These are phyloP conservation scores for Pogona vitticeps DNA, from an alignment of 2,113 vertebrate species.

Conservation along the genomic window DNA sequence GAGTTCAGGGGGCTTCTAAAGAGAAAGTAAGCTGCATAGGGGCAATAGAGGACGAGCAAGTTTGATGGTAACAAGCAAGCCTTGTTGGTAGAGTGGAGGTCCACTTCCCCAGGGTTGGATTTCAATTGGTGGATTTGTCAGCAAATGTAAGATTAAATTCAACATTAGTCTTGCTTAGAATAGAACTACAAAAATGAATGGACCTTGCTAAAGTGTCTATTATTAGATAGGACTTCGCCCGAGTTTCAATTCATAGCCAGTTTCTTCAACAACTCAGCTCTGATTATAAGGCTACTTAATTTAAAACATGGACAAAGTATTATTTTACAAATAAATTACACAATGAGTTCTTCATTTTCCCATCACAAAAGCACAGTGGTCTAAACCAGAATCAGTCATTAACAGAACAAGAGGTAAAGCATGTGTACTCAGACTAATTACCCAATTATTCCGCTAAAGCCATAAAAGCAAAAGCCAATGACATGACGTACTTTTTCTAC, in stretches of 20 bases:
- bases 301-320: constrained; percentile 66
- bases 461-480: constrained; percentile 56
- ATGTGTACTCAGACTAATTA: constrained; percentile 65
- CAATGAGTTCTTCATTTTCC: constrained; percentile 63
- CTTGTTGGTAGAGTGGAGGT: not conserved
- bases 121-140: constrained; percentile 16
- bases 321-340: constrained; percentile 64
- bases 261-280: constrained; percentile 66
- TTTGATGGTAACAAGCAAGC: too few species aligned
- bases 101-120: not conserved
- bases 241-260: constrained; percentile 65
- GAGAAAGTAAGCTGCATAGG: too few species aligned
- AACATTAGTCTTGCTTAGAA: not conserved
- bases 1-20: not conserved
- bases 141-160: not conserved
- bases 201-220: not conserved
- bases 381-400: constrained; percentile 56
- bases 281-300: constrained; percentile 52
- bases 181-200: not conserved
- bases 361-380: constrained; percentile 69
- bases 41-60: not conserved
- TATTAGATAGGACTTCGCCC: not conserved
- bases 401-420: constrained; percentile 54
- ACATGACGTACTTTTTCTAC: constrained; percentile 47
- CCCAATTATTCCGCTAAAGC: constrained; percentile 45